Conservation (phyloP, 2,797 vertebrate species). For the Apodemus agrarius region DNA sequence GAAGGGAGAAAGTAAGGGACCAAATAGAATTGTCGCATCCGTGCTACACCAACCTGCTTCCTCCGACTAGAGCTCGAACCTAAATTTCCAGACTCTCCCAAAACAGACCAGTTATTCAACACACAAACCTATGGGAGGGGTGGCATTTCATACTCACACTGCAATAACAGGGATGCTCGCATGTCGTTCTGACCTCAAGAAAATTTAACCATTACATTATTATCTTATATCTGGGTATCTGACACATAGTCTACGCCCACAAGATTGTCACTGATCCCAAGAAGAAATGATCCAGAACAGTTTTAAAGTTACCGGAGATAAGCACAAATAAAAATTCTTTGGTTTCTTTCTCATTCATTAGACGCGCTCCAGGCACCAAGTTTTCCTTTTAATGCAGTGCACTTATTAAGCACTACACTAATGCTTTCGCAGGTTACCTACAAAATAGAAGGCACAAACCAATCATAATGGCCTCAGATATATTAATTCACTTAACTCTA, state of each 20-base stretch:
- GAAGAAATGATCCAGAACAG: conserved; percentile 1
- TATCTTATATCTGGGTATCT: not conserved
- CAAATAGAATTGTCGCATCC: not conserved
- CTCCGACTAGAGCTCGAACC: not conserved
- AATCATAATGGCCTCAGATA: not conserved
- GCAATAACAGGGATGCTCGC: not conserved
- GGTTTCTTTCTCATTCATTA: not conserved
- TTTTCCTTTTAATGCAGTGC: not conserved
- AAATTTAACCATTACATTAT: not conserved
- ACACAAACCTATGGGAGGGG: not conserved
- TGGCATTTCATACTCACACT: not conserved
- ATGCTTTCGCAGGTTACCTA: not conserved
- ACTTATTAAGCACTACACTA: not conserved
- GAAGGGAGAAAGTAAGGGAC: not conserved
- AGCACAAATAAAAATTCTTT: conserved; percentile 37
- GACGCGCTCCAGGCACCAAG: not conserved
- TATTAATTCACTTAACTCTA: not conserved
- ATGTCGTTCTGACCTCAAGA: not conserved
- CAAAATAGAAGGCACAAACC: not conserved
- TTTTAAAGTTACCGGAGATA: not conserved
- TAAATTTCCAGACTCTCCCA: not conserved
- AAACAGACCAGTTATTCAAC: not conserved
- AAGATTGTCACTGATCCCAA: not conserved
- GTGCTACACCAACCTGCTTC: not conserved
- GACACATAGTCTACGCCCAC: not conserved